Evolutionary conservation across 2,113 vertebrate species (phyloP), one percentile per base, ranked within the genome.

Genomic region (Prolemur simus): DNA sequence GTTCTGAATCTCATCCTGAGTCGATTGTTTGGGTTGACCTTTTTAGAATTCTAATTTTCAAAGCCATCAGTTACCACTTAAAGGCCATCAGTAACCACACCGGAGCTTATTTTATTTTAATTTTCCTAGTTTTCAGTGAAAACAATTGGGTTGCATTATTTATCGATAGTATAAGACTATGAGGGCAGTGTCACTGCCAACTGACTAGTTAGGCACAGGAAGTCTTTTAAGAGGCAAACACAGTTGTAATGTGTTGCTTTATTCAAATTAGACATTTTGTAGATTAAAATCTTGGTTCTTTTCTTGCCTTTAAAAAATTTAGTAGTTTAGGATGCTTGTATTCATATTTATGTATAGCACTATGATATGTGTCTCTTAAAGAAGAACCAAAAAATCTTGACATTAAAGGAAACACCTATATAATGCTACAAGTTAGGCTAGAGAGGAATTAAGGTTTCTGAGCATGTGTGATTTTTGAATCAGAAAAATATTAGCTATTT

Each of bases 81-180:
- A 80, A 92, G 73, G 64, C 52, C 60, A 39, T n/a, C 92, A 91
- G 25, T 11, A 89, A 96, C 69, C 64, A 71, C 34, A 83, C 6
- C 42, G 56, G n/a, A 80, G 63, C 12, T 80, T 82, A 85, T 94
- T 94, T 74, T 87, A 56, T 81, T 78, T 90, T 85, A 63, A 84
- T 91, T 94, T 86, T 78, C 21, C 21, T 95, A 87, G 93, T 97
- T 97, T 89, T 81, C 71, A 94, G 2, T 92, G 47, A 91, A 95
- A 94, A 96, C 87, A 64, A 42, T 17, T 82, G 3, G 52, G 6
- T 60, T 91, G 47, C 47, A 89, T 95, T 97, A 66, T 83, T 80
- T 91, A 69, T 49, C 80, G 47, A 49, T 64, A 76, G 42, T 18
- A n/a, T 5, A 81, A 96, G 85, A 64, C 34, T 66, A 52, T 42